Conservation (phyloP, 2,113 vertebrate species). For the Poecile atricapillus region DNA sequence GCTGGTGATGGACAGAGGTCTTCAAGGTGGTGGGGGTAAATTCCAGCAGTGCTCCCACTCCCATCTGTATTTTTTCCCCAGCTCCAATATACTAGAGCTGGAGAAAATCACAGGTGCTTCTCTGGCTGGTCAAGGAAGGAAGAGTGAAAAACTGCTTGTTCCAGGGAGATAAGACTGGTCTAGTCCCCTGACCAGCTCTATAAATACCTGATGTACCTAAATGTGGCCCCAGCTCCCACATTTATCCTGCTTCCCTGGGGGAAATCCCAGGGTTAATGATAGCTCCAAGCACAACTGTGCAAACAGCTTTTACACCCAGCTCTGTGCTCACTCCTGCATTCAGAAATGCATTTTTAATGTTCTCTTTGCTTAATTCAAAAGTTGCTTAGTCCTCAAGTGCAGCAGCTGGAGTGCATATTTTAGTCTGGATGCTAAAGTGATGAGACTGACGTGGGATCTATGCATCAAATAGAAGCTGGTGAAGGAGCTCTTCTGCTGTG, state of each 20-base stretch:
- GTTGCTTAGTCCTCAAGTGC: neutral
- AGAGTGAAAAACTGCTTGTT: neutral
- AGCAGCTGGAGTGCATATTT: neutral
- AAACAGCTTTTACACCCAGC: neutral
- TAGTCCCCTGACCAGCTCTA: neutral
- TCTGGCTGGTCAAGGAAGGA: neutral
- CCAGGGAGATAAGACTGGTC: neutral
- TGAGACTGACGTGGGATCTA: neutral
- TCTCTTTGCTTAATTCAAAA: neutral
- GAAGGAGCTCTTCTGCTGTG: neutral
- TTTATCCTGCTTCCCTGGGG: neutral
- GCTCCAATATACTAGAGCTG: neutral
- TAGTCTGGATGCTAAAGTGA: neutral
- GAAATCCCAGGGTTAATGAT: neutral
- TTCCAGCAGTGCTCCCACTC: neutral
- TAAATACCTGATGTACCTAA: neutral
- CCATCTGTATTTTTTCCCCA: neutral
- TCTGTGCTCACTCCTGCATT: neutral
- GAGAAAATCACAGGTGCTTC: neutral
- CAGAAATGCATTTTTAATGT: constrained; percentile 40
- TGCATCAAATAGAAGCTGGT: neutral
- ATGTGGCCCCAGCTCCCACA: neutral
- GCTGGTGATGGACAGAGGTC: neutral
- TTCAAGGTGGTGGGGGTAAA: neutral
- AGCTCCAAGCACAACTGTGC: neutral